Conservation (phyloP, 2,797 vertebrate species). For the Nasua narica region DNA sequence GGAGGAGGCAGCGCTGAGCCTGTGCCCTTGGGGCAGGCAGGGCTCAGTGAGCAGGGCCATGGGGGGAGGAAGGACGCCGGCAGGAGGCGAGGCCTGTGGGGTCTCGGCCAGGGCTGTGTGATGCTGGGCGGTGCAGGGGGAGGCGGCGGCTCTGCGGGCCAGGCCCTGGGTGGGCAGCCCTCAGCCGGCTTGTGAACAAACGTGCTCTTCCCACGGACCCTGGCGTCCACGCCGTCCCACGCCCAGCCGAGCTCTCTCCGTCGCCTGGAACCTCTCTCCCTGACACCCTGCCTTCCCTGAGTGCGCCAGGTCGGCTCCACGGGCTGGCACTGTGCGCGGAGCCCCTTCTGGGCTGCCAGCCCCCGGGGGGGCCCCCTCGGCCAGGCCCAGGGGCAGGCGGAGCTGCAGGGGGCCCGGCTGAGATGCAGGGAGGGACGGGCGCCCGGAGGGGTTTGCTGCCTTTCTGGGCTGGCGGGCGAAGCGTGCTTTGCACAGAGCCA, state of each 20-base stretch:
- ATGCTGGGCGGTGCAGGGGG: background rate
- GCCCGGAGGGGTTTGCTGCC: background rate
- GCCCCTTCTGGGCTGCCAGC: background rate
- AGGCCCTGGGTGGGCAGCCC: background rate
- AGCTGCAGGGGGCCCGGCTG: background rate
- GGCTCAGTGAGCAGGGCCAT: background rate
- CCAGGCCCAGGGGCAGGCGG: background rate
- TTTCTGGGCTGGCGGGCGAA: background rate
- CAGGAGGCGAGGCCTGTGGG: background rate
- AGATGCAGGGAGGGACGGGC: background rate
- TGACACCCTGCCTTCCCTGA: constrained; percentile 48
- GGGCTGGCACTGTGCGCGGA: background rate
- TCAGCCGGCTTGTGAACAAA: background rate
- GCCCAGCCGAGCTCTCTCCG: constrained; percentile 69
- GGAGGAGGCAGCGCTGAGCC: background rate
- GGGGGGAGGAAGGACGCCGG: background rate
- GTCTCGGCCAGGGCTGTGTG: too few relatives aligned
- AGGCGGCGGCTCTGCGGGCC: background rate
- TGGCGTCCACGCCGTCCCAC: constrained; percentile 50
- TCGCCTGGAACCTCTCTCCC: constrained; percentile 27
- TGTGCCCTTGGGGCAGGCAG: background rate
- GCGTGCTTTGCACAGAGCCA: accelerated
- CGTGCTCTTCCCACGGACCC: background rate
- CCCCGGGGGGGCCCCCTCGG: background rate
- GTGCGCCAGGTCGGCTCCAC: constrained; percentile 1